A percentile compares a stretch with the other conserved stretches of the same genome.
These are phyloP conservation scores for Pegea sp. DNA, from an alignment of 23 tunicate species.

Conservation along the genomic window DNA sequence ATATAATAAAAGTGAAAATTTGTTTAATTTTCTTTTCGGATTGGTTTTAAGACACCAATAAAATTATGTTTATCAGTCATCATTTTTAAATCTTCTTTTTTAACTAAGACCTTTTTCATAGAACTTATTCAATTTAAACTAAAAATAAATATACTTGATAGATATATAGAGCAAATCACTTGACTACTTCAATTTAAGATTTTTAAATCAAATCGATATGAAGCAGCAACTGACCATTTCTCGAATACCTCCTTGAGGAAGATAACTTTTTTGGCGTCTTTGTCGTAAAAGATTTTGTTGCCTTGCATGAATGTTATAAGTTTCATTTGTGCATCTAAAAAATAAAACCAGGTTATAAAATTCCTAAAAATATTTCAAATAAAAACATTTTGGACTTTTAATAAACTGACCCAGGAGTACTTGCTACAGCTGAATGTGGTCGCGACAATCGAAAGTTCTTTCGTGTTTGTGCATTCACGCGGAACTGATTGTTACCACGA, in stretches of 20 bases:
- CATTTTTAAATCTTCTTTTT: no score
- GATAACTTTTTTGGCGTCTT: conserved; percentile 24
- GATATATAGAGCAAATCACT: background rate
- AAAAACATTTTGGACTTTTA: background rate
- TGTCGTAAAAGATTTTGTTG: conserved; percentile 49
- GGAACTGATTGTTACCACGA: no score
- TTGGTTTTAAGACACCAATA: no score
- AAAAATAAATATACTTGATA: no score
- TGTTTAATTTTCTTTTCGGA: no score
- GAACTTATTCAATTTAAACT: no score
- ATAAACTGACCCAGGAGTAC: background rate
- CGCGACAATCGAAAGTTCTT: conserved; percentile 15
- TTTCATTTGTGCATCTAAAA: background rate
- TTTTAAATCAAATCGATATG: background rate
- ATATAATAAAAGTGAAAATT: no score
- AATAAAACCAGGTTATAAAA: background rate
- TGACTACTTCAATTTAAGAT: background rate
- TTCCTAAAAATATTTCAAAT: background rate
- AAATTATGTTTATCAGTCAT: no score
- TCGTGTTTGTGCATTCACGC: conserved; percentile 1
- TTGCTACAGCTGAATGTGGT: conserved; percentile 28
- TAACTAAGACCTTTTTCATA: no score
- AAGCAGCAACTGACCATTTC: conserved; percentile 10
- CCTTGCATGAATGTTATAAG: conserved; percentile 20
- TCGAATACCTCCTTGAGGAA: conserved; percentile 4